phyloP scores from a whole-genome alignment of 2,888 invertebrate genomes.

The Cheiracanthium punctorium region DNA sequence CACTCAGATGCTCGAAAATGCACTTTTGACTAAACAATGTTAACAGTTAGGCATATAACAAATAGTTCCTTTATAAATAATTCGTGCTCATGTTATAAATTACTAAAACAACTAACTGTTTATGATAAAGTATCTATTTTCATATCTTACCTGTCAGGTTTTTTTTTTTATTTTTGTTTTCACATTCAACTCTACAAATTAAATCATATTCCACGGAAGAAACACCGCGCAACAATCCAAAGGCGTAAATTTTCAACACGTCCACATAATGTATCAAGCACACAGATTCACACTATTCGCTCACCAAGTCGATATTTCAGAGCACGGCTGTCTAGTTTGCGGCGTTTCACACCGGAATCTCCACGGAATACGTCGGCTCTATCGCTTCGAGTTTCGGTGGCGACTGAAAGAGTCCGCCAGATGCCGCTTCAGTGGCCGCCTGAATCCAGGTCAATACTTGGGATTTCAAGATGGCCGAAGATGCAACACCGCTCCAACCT shows the following conservation, averaged over 20 bases:
- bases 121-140: no score
- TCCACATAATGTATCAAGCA: neutral
- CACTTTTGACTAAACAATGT: no score
- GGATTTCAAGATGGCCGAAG: conserved; percentile 49
- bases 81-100: no score
- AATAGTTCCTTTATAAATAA: no score
- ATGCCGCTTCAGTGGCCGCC: conserved; percentile 55
- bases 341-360: neutral
- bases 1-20: no score
- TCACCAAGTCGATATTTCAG: neutral
- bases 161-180: no score
- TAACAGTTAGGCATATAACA: no score
- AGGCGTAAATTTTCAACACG: neutral
- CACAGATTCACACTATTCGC: neutral
- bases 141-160: no score
- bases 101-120: no score
- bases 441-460: conserved; percentile 56
- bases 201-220: neutral
- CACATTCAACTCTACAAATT: neutral
- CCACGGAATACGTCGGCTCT: neutral
- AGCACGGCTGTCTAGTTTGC: neutral
- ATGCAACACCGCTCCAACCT: conserved; percentile 13
- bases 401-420: conserved; percentile 51
- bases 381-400: neutral
- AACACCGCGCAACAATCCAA: neutral